phyloP scores from a whole-genome alignment of 2,113 vertebrate genomes.

The Rhea americana region DNA sequence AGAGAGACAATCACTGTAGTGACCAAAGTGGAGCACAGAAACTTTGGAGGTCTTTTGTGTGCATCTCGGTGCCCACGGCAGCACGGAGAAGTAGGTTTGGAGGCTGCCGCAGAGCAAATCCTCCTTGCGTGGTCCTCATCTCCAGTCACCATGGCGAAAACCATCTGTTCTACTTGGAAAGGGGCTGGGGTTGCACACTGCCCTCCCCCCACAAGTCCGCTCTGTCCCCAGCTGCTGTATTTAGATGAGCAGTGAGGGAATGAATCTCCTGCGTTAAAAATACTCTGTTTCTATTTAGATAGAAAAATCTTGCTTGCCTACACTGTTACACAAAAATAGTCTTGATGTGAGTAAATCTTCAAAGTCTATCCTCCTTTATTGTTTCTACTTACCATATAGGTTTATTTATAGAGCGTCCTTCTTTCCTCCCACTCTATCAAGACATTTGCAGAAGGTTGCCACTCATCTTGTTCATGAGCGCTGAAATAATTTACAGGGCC shows the following conservation, averaged over 20 bases:
- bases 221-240: slow-evolving; percentile 49
- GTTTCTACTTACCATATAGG: not conserved
- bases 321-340: slow-evolving; percentile 47
- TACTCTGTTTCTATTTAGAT: slow-evolving; percentile 61
- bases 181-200: not conserved
- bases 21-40: not conserved
- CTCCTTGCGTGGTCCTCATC: not conserved
- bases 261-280: slow-evolving; percentile 59
- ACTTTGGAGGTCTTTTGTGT: not conserved
- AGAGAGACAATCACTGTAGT: not conserved
- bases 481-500: slow-evolving; percentile 67
- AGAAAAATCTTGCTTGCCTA: slow-evolving; percentile 54
- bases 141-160: slow-evolving; percentile 40
- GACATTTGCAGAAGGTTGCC: slow-evolving; percentile 52
- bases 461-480: slow-evolving; percentile 24
- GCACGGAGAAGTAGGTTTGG: not conserved
- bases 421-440: slow-evolving; percentile 53
- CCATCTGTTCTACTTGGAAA: slow-evolving; percentile 62
- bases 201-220: slow-evolving; percentile 16
- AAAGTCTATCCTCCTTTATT: slow-evolving; percentile 19
- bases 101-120: not conserved
- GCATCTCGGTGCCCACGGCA: not conserved
- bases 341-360: slow-evolving; percentile 58
- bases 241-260: slow-evolving; percentile 26
- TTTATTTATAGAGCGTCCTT: slow-evolving; percentile 61